Evolutionary conservation across 2,888 invertebrate genomes (phyloP).

Genomic region (Ennomos erosarius): DNA sequence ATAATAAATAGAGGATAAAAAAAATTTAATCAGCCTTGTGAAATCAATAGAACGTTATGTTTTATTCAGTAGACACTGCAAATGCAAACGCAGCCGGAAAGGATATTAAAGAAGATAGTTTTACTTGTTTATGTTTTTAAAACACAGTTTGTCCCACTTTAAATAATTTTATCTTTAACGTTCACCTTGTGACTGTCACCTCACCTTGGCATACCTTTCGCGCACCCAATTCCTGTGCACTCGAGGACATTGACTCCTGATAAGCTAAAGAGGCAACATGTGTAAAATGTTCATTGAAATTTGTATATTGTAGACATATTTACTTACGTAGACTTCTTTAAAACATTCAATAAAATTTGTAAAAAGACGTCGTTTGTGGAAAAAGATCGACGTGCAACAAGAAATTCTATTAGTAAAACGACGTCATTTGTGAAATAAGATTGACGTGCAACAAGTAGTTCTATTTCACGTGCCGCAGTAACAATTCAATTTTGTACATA

Average conservation of each 20-base stretch:
- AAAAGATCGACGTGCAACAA: conserved; percentile 1
- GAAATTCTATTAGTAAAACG: too few relatives aligned
- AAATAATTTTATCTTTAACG: conserved; percentile 40
- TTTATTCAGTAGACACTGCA: too few relatives aligned
- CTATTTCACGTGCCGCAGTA: too few relatives aligned
- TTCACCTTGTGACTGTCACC: conserved; percentile 62
- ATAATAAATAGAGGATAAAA: neutral
- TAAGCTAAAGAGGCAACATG: conserved; percentile 49
- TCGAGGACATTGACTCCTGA: conserved; percentile 69
- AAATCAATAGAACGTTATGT: conserved; percentile 15
- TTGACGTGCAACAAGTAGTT: too few relatives aligned
- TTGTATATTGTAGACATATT: too few relatives aligned
- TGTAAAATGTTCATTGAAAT: conserved; percentile 6
- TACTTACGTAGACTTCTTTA: too few relatives aligned
- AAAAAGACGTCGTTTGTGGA: too few relatives aligned
- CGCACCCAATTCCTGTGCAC: conserved; percentile 58
- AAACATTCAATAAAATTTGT: too few relatives aligned
- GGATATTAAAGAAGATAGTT: conserved; percentile 5
- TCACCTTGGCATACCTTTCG: conserved; percentile 74
- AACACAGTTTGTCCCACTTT: conserved; percentile 35
- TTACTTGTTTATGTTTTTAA: conserved; percentile 26
- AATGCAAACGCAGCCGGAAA: neutral
- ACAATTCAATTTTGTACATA: conserved; percentile 2
- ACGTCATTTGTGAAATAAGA: too few relatives aligned
- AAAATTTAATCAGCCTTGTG: conserved; percentile 11